Base-by-base conservation (phyloP, 2,888 invertebrate species). In the Philereme vetulata region DNA sequence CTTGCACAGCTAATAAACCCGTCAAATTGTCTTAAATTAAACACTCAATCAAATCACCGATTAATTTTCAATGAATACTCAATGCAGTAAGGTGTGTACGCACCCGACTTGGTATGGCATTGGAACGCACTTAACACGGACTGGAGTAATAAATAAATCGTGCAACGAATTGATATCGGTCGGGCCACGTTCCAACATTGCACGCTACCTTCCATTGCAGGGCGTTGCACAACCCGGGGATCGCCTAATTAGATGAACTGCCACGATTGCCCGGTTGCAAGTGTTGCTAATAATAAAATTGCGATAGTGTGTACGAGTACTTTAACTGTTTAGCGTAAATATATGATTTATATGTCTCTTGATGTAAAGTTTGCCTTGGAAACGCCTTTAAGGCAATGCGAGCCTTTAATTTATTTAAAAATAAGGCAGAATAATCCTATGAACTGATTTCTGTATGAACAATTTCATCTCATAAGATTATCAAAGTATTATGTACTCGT, bases 181-280 rank as follows among this genome's bases (percentile, higher is more conserved):
- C 60, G 54, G 66, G 62, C 58, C 69, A 67, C 72, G 71, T 71
- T 73, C 70, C 69, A 65, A 58, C 54, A 69, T 76, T 74, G 76
- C 78, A 72, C 59, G 64, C 62, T 50, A 64, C 61, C 62, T 63
- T 56, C 62, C 46, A 65, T 61, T 55, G 60, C 60, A 59, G 56
- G 57, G 60, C 56, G 67, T 80, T 80, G 72, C 78, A 64, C 72
- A 78, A 80, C 64, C 56, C 65, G 69, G 72, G 68, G 71, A 75
- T 77, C 72, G 70, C 74, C 82, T 81, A 86, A 87, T 86, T 86
- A 86, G 80, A 82, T 83, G 79, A 78, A 75, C 74, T 72, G 75
- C 70, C 73, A 70, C 78, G 78, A 84, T 85, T 79, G 79, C 72
- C 72, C 76, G 78, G 81, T 84, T 79, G 79, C 74, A 73, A 74